Evolutionary conservation across 2,888 invertebrate genomes (phyloP).

Genomic region (Drosophila rellima): DNA sequence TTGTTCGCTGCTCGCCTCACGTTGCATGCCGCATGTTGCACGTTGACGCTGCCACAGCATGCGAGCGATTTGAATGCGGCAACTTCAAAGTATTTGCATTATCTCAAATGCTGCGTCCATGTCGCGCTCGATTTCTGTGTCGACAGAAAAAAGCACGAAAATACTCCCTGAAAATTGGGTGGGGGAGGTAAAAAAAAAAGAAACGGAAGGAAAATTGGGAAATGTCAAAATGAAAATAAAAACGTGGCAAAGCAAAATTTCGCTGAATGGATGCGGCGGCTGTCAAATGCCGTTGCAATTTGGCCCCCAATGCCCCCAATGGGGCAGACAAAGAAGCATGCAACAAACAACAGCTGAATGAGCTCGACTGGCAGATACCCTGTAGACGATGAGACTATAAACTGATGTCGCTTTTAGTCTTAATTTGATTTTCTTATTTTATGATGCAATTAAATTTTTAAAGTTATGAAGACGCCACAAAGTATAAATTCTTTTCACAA

Average conservation of each 20-base stretch:
- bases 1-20: background rate
- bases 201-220: conserved; percentile 7
- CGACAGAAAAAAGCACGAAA: background rate
- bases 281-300: conserved; percentile 76
- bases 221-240: conserved; percentile 16
- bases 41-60: background rate
- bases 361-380: conserved; percentile 6
- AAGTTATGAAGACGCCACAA: too few species aligned
- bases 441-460: too few species aligned
- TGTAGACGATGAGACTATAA: background rate
- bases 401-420: background rate
- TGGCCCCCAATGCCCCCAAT: conserved; percentile 57
- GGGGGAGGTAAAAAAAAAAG: background rate
- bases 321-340: conserved; percentile 10
- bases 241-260: conserved; percentile 55
- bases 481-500: too few species aligned
- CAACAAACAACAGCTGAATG: background rate
- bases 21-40: background rate
- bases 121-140: conserved; percentile 9
- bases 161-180: background rate
- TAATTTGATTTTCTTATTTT: too few species aligned
- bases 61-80: conserved; percentile 13
- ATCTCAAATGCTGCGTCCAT: conserved; percentile 22
- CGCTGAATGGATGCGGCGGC: conserved; percentile 72
- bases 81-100: conserved; percentile 54